Conservation (phyloP, 2,797 vertebrate genomes). For the Ctenopoma kingsleyae region DNA sequence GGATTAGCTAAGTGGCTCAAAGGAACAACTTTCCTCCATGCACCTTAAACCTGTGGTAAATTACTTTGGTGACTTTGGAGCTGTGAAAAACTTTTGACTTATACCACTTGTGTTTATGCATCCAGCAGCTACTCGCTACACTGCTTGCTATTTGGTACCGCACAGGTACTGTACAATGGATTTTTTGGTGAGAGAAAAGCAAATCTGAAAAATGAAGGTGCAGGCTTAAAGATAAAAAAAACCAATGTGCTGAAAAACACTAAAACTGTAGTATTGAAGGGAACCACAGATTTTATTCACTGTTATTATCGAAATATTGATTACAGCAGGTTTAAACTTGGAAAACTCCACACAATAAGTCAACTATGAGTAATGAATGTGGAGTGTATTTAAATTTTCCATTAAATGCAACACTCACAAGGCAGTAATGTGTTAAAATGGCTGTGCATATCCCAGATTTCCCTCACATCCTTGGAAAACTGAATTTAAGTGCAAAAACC, state of each 20-base stretch:
- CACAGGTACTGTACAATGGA: too few species aligned
- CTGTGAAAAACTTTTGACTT: too few species aligned
- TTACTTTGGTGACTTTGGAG: background rate
- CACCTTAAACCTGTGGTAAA: background rate
- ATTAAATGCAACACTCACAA: conserved; percentile 18
- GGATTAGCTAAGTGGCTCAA: too few species aligned
- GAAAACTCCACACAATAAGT: background rate
- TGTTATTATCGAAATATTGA: background rate
- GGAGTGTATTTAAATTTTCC: background rate
- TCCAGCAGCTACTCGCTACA: too few species aligned
- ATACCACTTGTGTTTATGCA: too few species aligned
- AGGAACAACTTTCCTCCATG: too few species aligned
- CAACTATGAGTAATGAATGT: background rate
- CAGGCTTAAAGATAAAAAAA: background rate
- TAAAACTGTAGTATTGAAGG: background rate
- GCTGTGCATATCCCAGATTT: conserved; percentile 14
- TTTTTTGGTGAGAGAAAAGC: background rate
- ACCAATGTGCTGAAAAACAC: too few species aligned
- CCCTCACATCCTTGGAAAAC: conserved; percentile 17
- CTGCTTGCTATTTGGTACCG: background rate
- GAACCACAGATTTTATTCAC: background rate
- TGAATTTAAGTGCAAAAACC: conserved; percentile 37
- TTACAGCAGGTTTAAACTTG: background rate
- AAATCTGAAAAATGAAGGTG: background rate
- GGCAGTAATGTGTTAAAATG: conserved; percentile 25